These are phyloP conservation scores for Cheilosia soror DNA, from an alignment of 2,888 invertebrate genomes.

Conservation along the genomic window DNA sequence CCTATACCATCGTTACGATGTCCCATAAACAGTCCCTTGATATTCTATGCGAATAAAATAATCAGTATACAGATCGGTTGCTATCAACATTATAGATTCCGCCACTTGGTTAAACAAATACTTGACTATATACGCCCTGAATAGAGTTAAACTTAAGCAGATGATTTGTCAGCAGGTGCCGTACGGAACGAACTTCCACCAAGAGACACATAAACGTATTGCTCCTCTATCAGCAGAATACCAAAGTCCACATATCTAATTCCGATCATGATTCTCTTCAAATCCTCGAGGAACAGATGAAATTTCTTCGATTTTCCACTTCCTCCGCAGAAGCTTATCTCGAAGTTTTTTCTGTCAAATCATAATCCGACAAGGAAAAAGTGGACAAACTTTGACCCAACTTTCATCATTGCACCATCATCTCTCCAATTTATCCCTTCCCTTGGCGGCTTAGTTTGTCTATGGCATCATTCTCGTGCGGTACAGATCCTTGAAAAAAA, in stretches of 20 bases:
- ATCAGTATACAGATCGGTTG: slow-evolving; percentile 14
- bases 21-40: not conserved
- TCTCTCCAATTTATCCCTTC: slow-evolving; percentile 66
- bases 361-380: slow-evolving; percentile 48
- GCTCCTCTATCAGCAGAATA: not conserved
- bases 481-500: slow-evolving; percentile 42
- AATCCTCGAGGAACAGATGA: slow-evolving; percentile 66
- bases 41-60: slow-evolving; percentile 20
- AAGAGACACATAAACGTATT: slow-evolving; percentile 3
- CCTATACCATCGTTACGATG: no score
- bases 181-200: not conserved
- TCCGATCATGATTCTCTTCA: slow-evolving; percentile 63
- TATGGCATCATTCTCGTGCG: slow-evolving; percentile 46
- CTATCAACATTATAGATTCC: not conserved
- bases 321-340: slow-evolving; percentile 21
- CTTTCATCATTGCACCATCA: slow-evolving; percentile 71
- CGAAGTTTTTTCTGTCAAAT: slow-evolving; percentile 48
- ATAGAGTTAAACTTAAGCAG: not conserved
- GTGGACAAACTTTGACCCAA: slow-evolving; percentile 58
- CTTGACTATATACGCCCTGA: not conserved
- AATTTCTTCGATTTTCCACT: slow-evolving; percentile 55
- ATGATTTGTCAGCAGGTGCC: slow-evolving; percentile 60
- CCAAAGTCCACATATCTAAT: slow-evolving; percentile 52
- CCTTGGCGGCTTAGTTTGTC: slow-evolving; percentile 59
- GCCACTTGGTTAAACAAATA: slow-evolving; percentile 12